Conservation (phyloP, 2,888 invertebrate species). For the Campopleginae sp. region DNA sequence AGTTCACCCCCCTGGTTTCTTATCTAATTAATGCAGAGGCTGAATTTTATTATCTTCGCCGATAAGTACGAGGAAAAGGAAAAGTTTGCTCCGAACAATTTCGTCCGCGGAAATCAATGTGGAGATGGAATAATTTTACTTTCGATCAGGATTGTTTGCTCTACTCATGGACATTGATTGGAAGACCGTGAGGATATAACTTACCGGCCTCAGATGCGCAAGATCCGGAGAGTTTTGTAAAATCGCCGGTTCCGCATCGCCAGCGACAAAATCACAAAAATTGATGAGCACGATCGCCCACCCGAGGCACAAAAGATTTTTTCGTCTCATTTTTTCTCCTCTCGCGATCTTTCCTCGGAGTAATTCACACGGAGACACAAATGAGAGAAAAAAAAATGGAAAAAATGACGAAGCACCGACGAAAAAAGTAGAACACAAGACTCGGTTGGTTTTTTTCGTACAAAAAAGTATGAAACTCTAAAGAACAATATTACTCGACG, state of each 20-base stretch:
- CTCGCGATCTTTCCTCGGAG: slow-evolving; percentile 72
- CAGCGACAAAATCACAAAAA: slow-evolving; percentile 68
- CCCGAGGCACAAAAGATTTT: slow-evolving; percentile 72
- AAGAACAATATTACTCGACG: slow-evolving; percentile 32
- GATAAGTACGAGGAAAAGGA: neutral
- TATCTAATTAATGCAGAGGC: neutral
- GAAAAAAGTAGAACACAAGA: slow-evolving; percentile 31
- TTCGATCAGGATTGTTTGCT: neutral
- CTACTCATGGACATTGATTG: neutral
- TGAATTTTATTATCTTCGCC: neutral
- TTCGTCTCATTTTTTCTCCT: slow-evolving; percentile 61
- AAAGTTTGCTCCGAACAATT: neutral
- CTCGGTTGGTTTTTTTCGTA: neutral
- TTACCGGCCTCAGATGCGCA: slow-evolving; percentile 75
- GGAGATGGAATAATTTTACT: neutral
- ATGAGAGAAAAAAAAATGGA: slow-evolving; percentile 24
- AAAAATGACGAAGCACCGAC: slow-evolving; percentile 24
- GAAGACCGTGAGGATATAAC: slow-evolving; percentile 12
- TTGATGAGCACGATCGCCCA: slow-evolving; percentile 73
- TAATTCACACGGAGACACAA: slow-evolving; percentile 44
- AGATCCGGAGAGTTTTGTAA: slow-evolving; percentile 69
- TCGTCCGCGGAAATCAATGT: neutral
- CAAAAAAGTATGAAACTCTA: slow-evolving; percentile 16
- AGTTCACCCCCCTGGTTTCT: slow-evolving; percentile 17
- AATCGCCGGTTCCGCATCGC: slow-evolving; percentile 78